phyloP scores from a whole-genome alignment of 1,140 invertebrate genomes.

The Camponotus floridanus region DNA sequence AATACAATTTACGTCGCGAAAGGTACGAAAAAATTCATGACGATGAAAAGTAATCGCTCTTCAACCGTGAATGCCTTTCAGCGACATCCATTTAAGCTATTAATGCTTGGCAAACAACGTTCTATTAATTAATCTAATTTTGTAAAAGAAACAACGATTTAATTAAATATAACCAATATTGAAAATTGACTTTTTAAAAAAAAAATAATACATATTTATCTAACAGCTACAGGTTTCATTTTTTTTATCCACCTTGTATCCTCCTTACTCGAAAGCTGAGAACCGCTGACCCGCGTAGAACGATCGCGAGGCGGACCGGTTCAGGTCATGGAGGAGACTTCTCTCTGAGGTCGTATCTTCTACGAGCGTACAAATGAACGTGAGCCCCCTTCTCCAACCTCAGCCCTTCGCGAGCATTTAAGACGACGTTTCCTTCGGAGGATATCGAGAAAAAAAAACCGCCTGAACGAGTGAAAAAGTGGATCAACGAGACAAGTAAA shows the following conservation, averaged over 20 bases:
- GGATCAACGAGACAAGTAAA: not conserved
- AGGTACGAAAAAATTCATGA: not conserved
- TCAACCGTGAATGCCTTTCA: not conserved
- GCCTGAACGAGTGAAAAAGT: conserved; percentile 19
- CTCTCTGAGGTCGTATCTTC: conserved; percentile 77
- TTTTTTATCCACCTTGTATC: not conserved
- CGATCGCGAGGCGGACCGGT: conserved; percentile 83
- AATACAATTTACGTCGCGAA: not conserved
- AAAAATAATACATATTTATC: conserved; percentile 3
- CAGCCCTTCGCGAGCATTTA: conserved; percentile 67
- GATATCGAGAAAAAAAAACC: conserved; percentile 66
- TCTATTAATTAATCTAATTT: not conserved
- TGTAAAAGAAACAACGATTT: not conserved
- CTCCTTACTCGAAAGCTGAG: conserved; percentile 77
- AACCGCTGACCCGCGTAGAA: conserved; percentile 77
- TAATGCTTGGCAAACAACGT: not conserved
- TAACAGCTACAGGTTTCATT: not conserved
- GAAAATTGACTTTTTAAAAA: not conserved
- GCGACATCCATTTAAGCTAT: not conserved
- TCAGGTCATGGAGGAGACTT: conserved; percentile 81
- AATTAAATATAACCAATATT: not conserved
- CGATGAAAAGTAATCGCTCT: not conserved
- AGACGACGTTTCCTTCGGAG: conserved; percentile 50
- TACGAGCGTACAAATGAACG: conserved; percentile 67
- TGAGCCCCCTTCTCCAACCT: conserved; percentile 63